Percentiles rank a stretch among this genome's conserved stretches.
Evolutionary conservation across 1,140 invertebrate species (phyloP).

Genomic region (Drosophila sulfurigaster): DNA sequence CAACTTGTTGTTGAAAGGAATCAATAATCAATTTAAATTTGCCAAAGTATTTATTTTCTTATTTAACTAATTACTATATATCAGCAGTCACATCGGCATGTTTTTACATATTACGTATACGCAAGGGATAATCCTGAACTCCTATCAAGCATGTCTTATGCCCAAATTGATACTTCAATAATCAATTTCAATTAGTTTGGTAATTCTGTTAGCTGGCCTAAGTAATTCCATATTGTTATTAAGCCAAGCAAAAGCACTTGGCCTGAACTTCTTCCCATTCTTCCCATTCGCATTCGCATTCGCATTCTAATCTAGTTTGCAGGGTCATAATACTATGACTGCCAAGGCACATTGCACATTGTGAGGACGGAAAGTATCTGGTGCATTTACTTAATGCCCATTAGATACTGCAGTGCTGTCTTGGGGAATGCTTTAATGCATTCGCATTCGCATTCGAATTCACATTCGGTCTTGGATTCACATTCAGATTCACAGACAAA

Average conservation of each 20-base stretch:
- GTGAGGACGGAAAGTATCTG: constrained; percentile 7
- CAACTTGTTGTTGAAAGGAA: no score
- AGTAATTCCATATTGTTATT: constrained; percentile 1
- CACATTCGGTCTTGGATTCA: constrained; percentile 14
- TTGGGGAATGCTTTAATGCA: constrained; percentile 28
- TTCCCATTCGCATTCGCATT: background rate
- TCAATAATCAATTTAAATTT: no score
- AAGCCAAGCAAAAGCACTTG: background rate
- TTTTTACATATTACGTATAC: background rate
- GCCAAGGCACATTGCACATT: background rate
- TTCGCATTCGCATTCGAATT: constrained; percentile 16
- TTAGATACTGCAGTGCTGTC: constrained; percentile 21
- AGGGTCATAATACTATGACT: background rate
- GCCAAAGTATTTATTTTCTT: no score
- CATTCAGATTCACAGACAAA: constrained; percentile 16
- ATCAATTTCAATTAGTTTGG: background rate
- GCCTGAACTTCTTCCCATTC: background rate
- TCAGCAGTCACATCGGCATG: no score
- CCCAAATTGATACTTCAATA: background rate
- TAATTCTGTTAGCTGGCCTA: background rate
- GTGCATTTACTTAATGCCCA: constrained; percentile 14
- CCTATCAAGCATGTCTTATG: background rate
- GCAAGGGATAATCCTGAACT: background rate
- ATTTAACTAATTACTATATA: no score
- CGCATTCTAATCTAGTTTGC: background rate